Evolutionary conservation across 2,888 invertebrate species (phyloP).

Genomic region (Augiades crinisus): DNA sequence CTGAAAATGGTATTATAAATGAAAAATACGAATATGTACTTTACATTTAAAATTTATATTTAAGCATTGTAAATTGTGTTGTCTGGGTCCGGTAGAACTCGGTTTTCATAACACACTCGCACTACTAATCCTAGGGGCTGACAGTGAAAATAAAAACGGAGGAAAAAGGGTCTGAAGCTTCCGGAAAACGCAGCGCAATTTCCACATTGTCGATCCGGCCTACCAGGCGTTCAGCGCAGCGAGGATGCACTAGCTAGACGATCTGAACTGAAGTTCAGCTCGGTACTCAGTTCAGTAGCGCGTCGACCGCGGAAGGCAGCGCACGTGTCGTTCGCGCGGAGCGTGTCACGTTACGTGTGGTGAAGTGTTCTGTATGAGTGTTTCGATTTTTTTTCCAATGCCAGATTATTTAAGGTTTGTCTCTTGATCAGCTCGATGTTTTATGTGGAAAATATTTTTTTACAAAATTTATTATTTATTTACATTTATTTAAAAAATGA

Average conservation of each 20-base stretch:
- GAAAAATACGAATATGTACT: too few relatives aligned
- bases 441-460: not conserved
- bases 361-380: constrained; percentile 36
- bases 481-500: not conserved
- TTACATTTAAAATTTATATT: too few relatives aligned
- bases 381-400: constrained; percentile 25
- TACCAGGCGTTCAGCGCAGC: constrained; percentile 58
- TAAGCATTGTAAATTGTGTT: too few relatives aligned
- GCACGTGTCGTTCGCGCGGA: constrained; percentile 44
- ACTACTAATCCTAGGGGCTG: constrained; percentile 10
- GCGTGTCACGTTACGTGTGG: constrained; percentile 37
- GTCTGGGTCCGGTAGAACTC: too few relatives aligned
- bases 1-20: too few relatives aligned
- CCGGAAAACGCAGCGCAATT: constrained; percentile 35
- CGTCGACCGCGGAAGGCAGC: constrained; percentile 53
- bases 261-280: constrained; percentile 43
- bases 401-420: constrained; percentile 38
- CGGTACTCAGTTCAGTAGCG: constrained; percentile 67
- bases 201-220: constrained; percentile 37
- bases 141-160: constrained; percentile 12
- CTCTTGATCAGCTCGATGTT: too few relatives aligned
- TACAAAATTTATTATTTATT: not conserved
- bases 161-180: constrained; percentile 23
- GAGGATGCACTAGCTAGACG: constrained; percentile 59
- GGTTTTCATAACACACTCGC: too few relatives aligned